Base-by-base conservation (phyloP, 30 jellyfish, hydroid and myxozoan species). In the Turritopsis rubra region DNA sequence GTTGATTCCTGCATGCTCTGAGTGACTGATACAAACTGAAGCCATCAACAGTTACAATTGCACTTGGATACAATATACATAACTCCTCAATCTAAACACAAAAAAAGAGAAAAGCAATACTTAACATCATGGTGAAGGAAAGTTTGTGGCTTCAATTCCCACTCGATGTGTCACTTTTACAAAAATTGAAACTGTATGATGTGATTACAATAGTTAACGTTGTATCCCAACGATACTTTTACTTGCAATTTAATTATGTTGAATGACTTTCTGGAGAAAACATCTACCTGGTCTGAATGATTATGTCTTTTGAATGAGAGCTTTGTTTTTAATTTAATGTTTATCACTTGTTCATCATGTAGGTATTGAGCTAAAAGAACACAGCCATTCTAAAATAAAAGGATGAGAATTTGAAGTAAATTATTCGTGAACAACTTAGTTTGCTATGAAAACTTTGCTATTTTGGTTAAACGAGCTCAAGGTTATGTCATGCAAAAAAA, bases 11-110 rank as follows among this genome's bases (percentile, higher is more conserved):
- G 72, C 97, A 91, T 25, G 97, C 97, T 54, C 91, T 91, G 21
- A 91, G 81, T 52, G 97, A 85, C 84, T 81, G 95, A 53, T 86
- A 91, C 65, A 91, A 88, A 75, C 97, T 91, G 84, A 91, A 87
- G 20, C 97, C 97, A 84, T 91, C 97, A 54, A 91, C 87, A 21
- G 91, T 89, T 41, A 91, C 97, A 24, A 91, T 80, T 7, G 97
- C 95, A 65, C 80, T 85, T 52, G 88, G 75, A 84, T 91, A 91
- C 72, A 91, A 81, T 9, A 91, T 85, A 9, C 82, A 53, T 84
- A 91, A 83, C 86, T 91, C 97, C 65, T 91, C 97, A 52, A 88
- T 84, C 97, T 91, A 71, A 30, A 41, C 60, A 41, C 60, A 41
- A 5, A 41, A 41, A 41, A 41, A n/a, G n/a, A n/a, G n/a, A n/a